Base-by-base conservation (phyloP, 2,888 invertebrate genomes). In the Pristionchus entomophagus region DNA sequence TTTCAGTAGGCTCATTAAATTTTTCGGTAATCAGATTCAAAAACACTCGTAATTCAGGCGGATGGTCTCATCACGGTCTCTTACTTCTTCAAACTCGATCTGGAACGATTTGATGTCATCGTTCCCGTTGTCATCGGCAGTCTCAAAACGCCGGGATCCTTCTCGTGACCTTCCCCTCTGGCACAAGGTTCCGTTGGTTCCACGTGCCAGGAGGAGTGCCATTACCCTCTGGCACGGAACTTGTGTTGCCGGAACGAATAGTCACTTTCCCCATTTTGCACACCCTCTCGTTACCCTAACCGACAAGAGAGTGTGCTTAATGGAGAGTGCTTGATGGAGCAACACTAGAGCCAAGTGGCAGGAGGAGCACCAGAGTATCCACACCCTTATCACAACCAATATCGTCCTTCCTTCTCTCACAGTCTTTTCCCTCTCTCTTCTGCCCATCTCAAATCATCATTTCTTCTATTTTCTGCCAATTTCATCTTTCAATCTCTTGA, bases 21-120 rank as follows among this genome's bases (percentile, higher is more conserved):
- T 45, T 45, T 45, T 45, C 8, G 14, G 14, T 45, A 6, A 45
- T 45, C 6, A 45, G 45, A 45, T 45, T 10, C 8, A 45, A 10
- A 10, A 14, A 10, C 45, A 10, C 14, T 45, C 14, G 6, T 45
- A 2, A 32, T 69, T 62, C 91, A 91, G 78, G 91, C 91, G 19
- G 91, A 92, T 86, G 92, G 92, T 10, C 89, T 92, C 17, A 90
- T 92, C 45, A 92, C 91, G 6, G 88, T 90, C 82, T 90, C 90
- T 65, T 92, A 92, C 84, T 92, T 93, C 86, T 92, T 93, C 86
- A 91, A 92, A 85, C 88, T 92, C 26, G 91, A 92, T 83, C 89
- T 93, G 85, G 92, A 92, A 14, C 90, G 93, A 84, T 92, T 92
- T 77, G 92, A 92, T 84, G 88, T 92, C 12, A 89, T 92, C 69